Evolutionary conservation across 2,888 invertebrate genomes (phyloP).

Genomic region (Synanthedon tipuliformis): DNA sequence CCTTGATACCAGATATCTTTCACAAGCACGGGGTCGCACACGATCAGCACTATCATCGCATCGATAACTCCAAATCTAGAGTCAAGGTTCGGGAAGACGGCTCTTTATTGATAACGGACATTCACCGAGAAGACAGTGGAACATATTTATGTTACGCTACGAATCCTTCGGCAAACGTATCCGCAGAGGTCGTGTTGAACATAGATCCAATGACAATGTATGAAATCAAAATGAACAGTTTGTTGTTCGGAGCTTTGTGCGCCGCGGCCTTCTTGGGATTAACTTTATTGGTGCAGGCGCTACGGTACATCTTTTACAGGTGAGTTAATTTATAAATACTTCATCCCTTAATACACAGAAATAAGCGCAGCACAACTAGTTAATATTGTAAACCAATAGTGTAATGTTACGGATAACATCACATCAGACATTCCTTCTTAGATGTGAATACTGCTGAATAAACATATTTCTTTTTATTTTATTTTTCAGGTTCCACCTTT

Average conservation of each 20-base stretch:
- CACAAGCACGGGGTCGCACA: conserved; percentile 75
- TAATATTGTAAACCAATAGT: neutral
- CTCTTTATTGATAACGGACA: conserved; percentile 77
- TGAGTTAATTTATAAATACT: conserved; percentile 46
- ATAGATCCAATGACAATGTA: conserved; percentile 89
- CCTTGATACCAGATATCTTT: conserved; percentile 73
- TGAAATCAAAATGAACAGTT: conserved; percentile 85
- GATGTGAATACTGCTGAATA: neutral
- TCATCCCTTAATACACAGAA: neutral
- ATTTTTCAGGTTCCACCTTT: conserved; percentile 74
- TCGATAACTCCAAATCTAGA: conserved; percentile 64
- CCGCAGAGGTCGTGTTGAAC: conserved; percentile 79
- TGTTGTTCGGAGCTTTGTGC: conserved; percentile 83
- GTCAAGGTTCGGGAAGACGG: conserved; percentile 81
- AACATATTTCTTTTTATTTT: neutral
- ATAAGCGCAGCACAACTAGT: neutral
- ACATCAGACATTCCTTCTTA: neutral
- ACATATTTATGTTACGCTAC: conserved; percentile 87
- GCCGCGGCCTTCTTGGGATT: conserved; percentile 83
- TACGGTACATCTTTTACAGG: conserved; percentile 78
- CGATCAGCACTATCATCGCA: conserved; percentile 56
- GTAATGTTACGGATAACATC: neutral
- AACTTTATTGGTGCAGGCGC: conserved; percentile 82
- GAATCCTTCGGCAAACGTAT: conserved; percentile 84
- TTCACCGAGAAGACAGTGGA: conserved; percentile 85